Base-by-base conservation (phyloP, 2,888 invertebrate species). In the Mesorhabditis sp. region DNA sequence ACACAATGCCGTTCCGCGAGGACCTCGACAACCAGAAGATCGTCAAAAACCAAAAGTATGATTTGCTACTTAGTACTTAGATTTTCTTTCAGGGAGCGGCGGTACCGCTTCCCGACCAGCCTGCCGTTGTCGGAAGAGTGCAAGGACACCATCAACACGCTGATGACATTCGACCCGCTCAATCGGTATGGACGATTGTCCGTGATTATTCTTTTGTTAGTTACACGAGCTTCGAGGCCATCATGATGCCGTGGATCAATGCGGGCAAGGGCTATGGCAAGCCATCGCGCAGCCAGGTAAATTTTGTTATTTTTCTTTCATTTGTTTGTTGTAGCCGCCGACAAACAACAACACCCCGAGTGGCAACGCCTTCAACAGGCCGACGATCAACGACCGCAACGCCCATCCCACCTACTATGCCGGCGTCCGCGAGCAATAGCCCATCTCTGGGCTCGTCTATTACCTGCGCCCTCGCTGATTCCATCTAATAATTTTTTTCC, bases 1-100 rank as follows among this genome's bases (percentile, higher is more conserved):
- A 87, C 62, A 84, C 85, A 69, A 88, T 88, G 88, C 88, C 88
- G 0, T 88, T 86, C 74, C 86, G 87, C 74, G 88, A 88, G 74
- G 85, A 86, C 65, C 84, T 85, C 72, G 86, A 86, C 50, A 77
- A 76, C 64, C 58, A 67, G 42, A 67, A 74, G 58, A 82, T 82
- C 62, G 75, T 82, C 66, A 76, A 82, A 28, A 65, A 72, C 7
- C 82, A 82, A 65, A 76, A 71, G 77, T 76, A n/a, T n/a, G n/a
- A n/a, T n/a, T n/a, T n/a, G n/a, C n/a, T n/a, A n/a, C n/a, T n/a
- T n/a, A n/a, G n/a, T 61, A 63, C 42, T 13, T 43, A 50, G 5
- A n/a, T 5, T 65, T 61, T 10, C 13, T 50, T 50, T 50, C n/a
- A 50, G 58, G 2, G n/a, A 50, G 7, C 58, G 58, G 1, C 58